Conservation (phyloP, 1,140 invertebrate species). For the Portunus trituberculatus region DNA sequence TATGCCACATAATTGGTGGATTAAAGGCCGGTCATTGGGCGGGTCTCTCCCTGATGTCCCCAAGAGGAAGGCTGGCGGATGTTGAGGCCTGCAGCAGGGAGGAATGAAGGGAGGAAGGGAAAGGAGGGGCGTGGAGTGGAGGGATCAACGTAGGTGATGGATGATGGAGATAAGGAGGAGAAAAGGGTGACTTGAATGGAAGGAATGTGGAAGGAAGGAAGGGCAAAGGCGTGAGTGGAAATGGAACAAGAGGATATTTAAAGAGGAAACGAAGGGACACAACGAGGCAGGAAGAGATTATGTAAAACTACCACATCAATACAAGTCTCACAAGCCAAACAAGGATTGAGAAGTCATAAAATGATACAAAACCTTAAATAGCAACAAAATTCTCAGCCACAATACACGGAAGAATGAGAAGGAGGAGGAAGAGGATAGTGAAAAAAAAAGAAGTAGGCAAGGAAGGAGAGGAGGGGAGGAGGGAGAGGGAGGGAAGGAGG, state of each 20-base stretch:
- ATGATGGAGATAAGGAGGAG: slow-evolving; percentile 21
- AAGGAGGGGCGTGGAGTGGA: background rate
- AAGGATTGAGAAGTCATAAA: background rate
- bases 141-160: slow-evolving; percentile 9
- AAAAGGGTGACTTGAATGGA: slow-evolving; percentile 6
- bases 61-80: background rate
- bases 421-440: background rate
- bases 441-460: background rate
- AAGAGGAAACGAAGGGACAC: background rate
- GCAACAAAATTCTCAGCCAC: background rate
- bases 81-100: background rate
- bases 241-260: slow-evolving; percentile 23
- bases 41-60: background rate
- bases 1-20: slow-evolving; percentile 55
- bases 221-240: background rate
- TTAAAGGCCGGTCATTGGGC: slow-evolving; percentile 37
- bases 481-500: background rate
- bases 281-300: background rate
- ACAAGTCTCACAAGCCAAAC: background rate
- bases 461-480: background rate
- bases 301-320: no score
- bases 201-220: slow-evolving; percentile 8
- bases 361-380: background rate
- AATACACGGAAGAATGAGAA: background rate
- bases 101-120: background rate